Evolutionary conservation across 2,797 vertebrate genomes (phyloP).

Genomic region (Macropus fuliginosus): DNA sequence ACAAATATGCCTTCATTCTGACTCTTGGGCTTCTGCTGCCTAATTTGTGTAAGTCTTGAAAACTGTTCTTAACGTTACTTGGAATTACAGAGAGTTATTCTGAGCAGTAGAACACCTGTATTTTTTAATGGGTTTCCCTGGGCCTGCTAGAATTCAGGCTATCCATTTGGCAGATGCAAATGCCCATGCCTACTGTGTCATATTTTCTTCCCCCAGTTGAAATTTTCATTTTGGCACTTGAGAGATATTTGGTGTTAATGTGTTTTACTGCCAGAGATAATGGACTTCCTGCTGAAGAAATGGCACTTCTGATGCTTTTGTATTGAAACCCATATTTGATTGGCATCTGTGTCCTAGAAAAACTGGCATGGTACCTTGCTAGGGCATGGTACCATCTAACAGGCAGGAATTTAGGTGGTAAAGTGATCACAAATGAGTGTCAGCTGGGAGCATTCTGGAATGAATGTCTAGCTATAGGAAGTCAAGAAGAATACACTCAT

Average conservation of each 20-base stretch:
- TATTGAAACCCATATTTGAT: constrained; percentile 64
- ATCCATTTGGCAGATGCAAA: constrained; percentile 35
- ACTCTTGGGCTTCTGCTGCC: neutral
- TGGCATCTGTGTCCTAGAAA: constrained; percentile 74
- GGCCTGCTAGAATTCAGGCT: constrained; percentile 27
- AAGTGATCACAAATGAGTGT: constrained; percentile 75
- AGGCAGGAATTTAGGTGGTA: constrained; percentile 66
- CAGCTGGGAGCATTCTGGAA: constrained; percentile 68
- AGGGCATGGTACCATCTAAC: constrained; percentile 69
- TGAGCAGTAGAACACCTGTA: neutral
- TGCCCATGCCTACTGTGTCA: neutral
- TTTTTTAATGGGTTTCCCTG: constrained; percentile 24
- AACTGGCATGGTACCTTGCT: constrained; percentile 74
- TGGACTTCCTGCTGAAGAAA: constrained; percentile 54
- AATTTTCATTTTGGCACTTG: constrained; percentile 71
- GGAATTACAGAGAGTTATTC: constrained; percentile 13
- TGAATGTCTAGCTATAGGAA: constrained; percentile 56
- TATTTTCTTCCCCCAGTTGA: constrained; percentile 51
- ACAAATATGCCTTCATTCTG: neutral
- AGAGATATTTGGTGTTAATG: constrained; percentile 46
- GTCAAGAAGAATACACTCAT: constrained; percentile 48
- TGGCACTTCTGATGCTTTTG: constrained; percentile 47
- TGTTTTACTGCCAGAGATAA: constrained; percentile 65
- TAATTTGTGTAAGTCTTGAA: neutral
- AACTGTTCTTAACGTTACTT: constrained; percentile 16